Base-by-base conservation (phyloP, 1,140 invertebrate genomes). In the Drosophila simulans region DNA sequence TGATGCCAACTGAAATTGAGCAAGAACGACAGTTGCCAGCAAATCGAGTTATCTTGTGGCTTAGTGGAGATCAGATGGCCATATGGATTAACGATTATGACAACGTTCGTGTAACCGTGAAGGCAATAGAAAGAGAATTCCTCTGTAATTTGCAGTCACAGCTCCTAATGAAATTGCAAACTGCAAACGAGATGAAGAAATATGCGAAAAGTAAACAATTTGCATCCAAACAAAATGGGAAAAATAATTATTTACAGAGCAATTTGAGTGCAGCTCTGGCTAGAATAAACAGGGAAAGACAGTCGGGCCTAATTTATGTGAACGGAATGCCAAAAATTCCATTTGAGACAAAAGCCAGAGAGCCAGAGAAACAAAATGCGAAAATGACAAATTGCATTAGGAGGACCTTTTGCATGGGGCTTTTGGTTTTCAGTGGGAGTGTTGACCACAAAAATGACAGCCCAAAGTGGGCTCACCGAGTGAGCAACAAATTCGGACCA, bases 301-400 rank as follows among this genome's bases (percentile, higher is more conserved):
- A 17, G 42, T 39, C 68, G 48, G 54, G 71, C 53, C 57, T 86
- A 82, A 86, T 86, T 88, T 88, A 86, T 86, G 70, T 71, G 70
- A 54, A 68, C 65, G 77, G 88, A 81, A 86, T 82, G 75, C 79
- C 75, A 78, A 80, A 88, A 88, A 83, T 86, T 88, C 83, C 79
- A 76, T 88, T 79, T 79, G 57, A 75, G 60, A 75, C 75, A 83
- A 83, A 79, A 45, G 65, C 51, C 48, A 64, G 40, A 54, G 43
- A 66, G 56, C 60, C 52, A 15, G 35, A 48, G 43, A 42, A 58
- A 45, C 72, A 72, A 66, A 80, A 88, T 80, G 83, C 83, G 75
- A 83, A 89, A 88, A 89, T 88, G 84, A 88, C 83, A 88, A 88
- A 88, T 88, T 88, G 79, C 84, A 88, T 88, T 88, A 89, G 66